These are phyloP conservation scores for Lagodon rhomboides DNA, from an alignment of 2,797 vertebrate genomes.

Conservation along the genomic window DNA sequence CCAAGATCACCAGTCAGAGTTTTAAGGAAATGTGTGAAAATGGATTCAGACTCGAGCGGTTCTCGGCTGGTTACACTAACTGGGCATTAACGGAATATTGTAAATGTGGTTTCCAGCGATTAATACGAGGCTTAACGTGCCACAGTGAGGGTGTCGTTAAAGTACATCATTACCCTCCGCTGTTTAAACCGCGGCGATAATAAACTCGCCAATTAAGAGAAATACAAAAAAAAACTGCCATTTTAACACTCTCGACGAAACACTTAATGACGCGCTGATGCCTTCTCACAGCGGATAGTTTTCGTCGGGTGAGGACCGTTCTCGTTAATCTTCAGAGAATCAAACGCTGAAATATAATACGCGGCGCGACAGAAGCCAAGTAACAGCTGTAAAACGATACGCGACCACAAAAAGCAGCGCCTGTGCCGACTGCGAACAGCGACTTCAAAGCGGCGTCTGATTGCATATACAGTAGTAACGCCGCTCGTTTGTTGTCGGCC, in stretches of 20 bases:
- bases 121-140: neutral
- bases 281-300: constrained; percentile 31
- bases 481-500: constrained; percentile 23
- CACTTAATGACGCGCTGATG: neutral
- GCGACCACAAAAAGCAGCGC: constrained; percentile 10
- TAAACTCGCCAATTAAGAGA: constrained; percentile 43
- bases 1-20: neutral
- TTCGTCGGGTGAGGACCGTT: constrained; percentile 20
- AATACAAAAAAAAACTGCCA: constrained; percentile 17
- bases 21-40: constrained; percentile 1
- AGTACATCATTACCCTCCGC: constrained; percentile 34
- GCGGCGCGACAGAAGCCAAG: constrained; percentile 43
- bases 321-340: constrained; percentile 35
- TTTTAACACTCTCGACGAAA: constrained; percentile 19
- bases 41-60: neutral
- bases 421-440: constrained; percentile 40
- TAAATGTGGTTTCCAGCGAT: constrained; percentile 19
- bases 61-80: constrained; percentile 5
- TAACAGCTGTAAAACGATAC: constrained; percentile 39
- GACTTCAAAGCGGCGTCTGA: constrained; percentile 40
- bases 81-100: constrained; percentile 19
- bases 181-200: constrained; percentile 19
- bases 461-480: constrained; percentile 24
- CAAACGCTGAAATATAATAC: constrained; percentile 53
- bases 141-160: neutral